Evolutionary conservation across 2,797 vertebrate species (phyloP), one percentile per base, ranked within the genome.

Genomic region (Peromyscus attwateri): DNA sequence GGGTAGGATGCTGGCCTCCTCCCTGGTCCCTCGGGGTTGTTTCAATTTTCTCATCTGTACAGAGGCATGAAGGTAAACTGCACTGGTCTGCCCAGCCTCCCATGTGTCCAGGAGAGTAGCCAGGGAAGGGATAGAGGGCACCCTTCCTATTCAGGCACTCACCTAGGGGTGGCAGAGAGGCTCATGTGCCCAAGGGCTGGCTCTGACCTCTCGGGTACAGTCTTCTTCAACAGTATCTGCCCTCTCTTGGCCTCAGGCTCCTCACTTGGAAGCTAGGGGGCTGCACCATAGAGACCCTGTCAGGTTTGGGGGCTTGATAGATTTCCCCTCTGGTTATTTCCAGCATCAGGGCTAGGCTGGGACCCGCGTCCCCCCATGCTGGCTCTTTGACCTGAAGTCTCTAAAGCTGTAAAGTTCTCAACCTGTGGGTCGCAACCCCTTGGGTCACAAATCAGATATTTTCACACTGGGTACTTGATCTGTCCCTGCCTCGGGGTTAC

Each of bases 1-100:
- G 3, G 60, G 68, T 11, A 79, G 75, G 40, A n/a, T 40, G 4
- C 83, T 49, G 49, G 73, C 71, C 34, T 94, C 71, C 37, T 6
- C 2, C 87, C 0, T 68, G 19, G 34, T 73, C 23, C 1, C 81
- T 60, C 79, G 46, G 17, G 83, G 21, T 60, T 27, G 80, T 66
- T 94, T 96, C 29, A 10, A 92, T 93, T 93, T 96, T 95, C 40
- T 77, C 68, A 1, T 49, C 29, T 34, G 37, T 64, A 31, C 34
- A 62, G 66, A 88, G 34, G 66, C 27, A 57, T 17, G 2, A 34
- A 29, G 2, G 70, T 87, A 34, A 16, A 9, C 8, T 0, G 7
- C 46, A 5, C 17, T 6, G 0, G 17, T 12, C 49, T 62, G 17
- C 11, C 60, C 1, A 0, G n/a, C 62, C 76, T 55, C 0, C 0